Base-by-base conservation (phyloP, 2,888 invertebrate species). In the Steinernema carpocapsae region DNA sequence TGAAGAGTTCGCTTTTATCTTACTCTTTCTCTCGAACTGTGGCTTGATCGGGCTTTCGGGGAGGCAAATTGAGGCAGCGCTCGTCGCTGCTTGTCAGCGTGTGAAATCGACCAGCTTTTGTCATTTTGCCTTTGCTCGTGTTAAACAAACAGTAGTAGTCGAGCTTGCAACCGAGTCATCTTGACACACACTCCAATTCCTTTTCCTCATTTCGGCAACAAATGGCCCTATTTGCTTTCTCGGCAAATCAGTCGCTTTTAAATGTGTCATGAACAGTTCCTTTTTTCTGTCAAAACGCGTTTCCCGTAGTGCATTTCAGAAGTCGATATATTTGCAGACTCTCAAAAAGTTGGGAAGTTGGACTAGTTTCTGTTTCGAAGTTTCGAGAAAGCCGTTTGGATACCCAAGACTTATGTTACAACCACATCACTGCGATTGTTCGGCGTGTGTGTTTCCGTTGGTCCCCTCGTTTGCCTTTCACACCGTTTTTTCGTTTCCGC, bases 351-450 rank as follows among this genome's bases (percentile, higher is more conserved):
- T 37, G 37, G 37, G 37, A 37, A n/a, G n/a, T n/a, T 37, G 37
- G 37, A 37, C 37, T 37, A 37, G 37, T 37, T 37, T 37, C 37
- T 37, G 4, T 3, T 37, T 10, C 37, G 37, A 37, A 48, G 19
- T 19, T 48, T 48, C 14, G 48, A 14, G 19, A 48, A 19, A 17
- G 48, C 48, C 48, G 48, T 48, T n/a, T 48, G 48, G 29, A 64
- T 64, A 64, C 64, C 64, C 64, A 64, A 29, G 64, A 64, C 64
- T 64, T 64, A 64, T 64, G 64, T 64, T 64, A 64, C 64, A 64
- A 2, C 64, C 17, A 64, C 64, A 32, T 64, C 64, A 64, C 29
- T 26, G 29, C 64, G 17, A 7, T 32, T 32, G 64, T 29, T 64
- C 17, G 64, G 17, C 32, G 64, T 64, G 64, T 32, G 7, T 64